Percentiles rank a stretch among this genome's conserved stretches.
These are phyloP conservation scores for Pseudopodoces humilis DNA, from an alignment of 2,113 vertebrate genomes.

Conservation along the genomic window DNA sequence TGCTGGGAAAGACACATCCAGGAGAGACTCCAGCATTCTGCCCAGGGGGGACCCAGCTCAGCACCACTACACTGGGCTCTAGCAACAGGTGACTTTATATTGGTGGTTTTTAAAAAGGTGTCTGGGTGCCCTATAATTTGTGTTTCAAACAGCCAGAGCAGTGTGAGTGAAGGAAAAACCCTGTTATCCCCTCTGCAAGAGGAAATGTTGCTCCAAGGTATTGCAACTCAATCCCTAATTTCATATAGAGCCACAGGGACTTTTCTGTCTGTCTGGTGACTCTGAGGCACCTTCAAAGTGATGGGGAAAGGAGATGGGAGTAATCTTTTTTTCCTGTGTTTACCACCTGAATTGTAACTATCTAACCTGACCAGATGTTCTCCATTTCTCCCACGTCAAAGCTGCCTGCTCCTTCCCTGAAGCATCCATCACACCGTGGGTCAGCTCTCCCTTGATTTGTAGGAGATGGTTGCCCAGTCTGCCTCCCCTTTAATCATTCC, in stretches of 20 bases:
- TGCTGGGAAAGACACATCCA: not conserved
- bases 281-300: not conserved
- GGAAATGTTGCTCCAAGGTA: not conserved
- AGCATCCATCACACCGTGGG: slow-evolving; percentile 28
- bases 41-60: not conserved
- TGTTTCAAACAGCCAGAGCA: not conserved
- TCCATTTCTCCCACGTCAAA: not conserved
- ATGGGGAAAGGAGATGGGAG: not conserved
- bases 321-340: not conserved
- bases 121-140: not conserved
- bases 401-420: not conserved
- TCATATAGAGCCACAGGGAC: not conserved
- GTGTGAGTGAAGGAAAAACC: not conserved
- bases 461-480: not conserved
- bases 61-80: not conserved
- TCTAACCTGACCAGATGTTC: slow-evolving; percentile 7
- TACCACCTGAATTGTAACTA: not conserved
- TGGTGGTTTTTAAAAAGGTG: fast-evolving
- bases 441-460: slow-evolving; percentile 30
- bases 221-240: not conserved
- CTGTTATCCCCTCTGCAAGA: not conserved
- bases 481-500: slow-evolving; percentile 34
- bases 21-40: not conserved
- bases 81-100: not conserved
- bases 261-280: not conserved